Evolutionary conservation across 2,113 vertebrate species (phyloP), one percentile per base, ranked within the genome.

Genomic region (Chionomys nivalis): DNA sequence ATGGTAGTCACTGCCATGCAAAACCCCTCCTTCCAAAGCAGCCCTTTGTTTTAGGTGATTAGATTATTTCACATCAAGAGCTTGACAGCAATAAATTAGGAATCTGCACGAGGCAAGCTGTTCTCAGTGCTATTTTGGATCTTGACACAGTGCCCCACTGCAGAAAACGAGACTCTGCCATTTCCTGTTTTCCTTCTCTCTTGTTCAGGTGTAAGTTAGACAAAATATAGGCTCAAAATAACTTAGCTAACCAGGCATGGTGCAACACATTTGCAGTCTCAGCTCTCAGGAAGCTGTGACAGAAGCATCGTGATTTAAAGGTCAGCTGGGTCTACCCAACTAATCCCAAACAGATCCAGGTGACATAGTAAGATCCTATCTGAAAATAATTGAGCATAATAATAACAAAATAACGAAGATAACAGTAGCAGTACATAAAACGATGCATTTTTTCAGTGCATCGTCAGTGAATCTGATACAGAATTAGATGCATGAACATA

Each of bases 51-150:
- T 63, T 82, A 91, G 26, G 44, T 44, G 73, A 55, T 81, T 92
- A 61, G 83, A 55, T 87, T 92, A 39, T 91, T 93, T 93, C 78
- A 94, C 2, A 58, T 36, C 17, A 78, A 93, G 8, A 76, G 6
- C 1, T 90, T 94, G 75, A 82, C 19, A 79, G 70, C 28, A 58
- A 44, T 95, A 42, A 94, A 82, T 97, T 94, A 93, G 87, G 79
- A 89, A 90, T 47, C 49, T 91, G 63, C 24, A 23, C 17, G 36
- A 68, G 68, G 55, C 44, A 66, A 92, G 78, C 42, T 95, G 83
- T 93, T 85, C 70, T 17, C 79, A 52, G 52, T 76, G 68, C 28
- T 88, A 83, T 66, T 95, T 88, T 89, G 63, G 86, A 78, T 94
- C 55, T 39, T 94, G 68, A 81, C 47, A 42, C 61, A 86, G 31